Base-by-base conservation (phyloP, 2,888 invertebrate genomes). In the Scelioninae gen. 1 region DNA sequence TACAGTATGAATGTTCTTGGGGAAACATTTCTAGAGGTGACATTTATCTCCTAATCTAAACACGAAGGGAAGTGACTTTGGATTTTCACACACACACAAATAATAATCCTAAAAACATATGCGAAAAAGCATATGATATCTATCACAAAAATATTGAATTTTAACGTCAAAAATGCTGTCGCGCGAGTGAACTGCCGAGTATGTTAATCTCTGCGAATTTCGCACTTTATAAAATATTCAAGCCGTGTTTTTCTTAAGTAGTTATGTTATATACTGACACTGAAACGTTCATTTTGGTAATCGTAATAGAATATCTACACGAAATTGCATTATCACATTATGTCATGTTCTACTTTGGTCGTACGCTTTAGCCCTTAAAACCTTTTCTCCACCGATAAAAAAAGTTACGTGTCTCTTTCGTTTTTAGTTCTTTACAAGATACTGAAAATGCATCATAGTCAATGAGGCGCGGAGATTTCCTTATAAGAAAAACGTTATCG, bases 11-110 rank as follows among this genome's bases (percentile, higher is more conserved):
- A 69, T 68, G 62, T 47, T 69, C 65, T 49, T 68, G 53, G 69
- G 62, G 29, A 60, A 58, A 65, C 58, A 53, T 51, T 79, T 79
- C 58, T 32, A 65, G 45, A 43, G 43, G 40, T 78, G 78, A 78
- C 78, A 71, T 78, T 78, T 78, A 78, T 71, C 71, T 71, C 34
- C 78, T 71, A 71, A 78, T 78, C 71, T 78, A 78, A 78, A 79
- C 79, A 72, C 58, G 78, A 78, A 71, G 78, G 78, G 78, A 65
- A 78, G 51, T 58, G 32, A 68, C 78, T 78, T 71, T 56, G 63
- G 55, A 74, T 62, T 78, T 71, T 34, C 66, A 58, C 71, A 34
- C 66, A 58, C 71, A 34, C 65, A 31, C 51, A 45, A 63, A 55
- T 63, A 40, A 55, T 77, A 69, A 77, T 77, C 69, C 69, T 13